Percentiles rank a stretch among this genome's conserved stretches.
Conservation (phyloP, 2,113 vertebrate genomes). For the Dromiciops gliroides region DNA sequence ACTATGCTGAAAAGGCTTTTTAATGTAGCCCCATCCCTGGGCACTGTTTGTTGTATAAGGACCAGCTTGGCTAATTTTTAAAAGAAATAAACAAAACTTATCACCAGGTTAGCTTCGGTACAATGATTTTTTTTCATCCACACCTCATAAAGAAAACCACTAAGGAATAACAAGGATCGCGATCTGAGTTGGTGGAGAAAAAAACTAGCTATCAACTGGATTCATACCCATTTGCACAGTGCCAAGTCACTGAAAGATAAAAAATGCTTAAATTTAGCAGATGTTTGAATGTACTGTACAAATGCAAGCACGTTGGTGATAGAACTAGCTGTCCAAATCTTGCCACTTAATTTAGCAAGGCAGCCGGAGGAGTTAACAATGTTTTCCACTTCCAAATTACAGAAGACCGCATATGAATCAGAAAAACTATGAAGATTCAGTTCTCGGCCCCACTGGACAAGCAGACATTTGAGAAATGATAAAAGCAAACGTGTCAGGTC, state of each 20-base stretch:
- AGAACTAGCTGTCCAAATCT: neutral
- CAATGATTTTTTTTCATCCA: neutral
- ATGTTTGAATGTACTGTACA: neutral
- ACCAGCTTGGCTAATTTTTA: neutral
- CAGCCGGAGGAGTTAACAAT: neutral
- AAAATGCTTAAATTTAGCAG: neutral
- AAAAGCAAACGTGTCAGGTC: neutral
- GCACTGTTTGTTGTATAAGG: neutral
- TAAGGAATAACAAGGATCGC: neutral
- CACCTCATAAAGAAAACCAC: neutral
- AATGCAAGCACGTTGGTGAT: neutral
- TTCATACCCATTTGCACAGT: neutral
- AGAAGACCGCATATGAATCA: neutral
- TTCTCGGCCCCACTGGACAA: neutral
- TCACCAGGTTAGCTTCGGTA: neutral
- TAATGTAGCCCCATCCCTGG: neutral
- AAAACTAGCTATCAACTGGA: neutral
- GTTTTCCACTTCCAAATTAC: neutral
- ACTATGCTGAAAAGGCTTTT: neutral
- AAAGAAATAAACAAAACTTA: neutral
- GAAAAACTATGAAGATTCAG: neutral
- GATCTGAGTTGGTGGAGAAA: neutral
- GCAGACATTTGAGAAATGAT: neutral
- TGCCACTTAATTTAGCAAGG: neutral
- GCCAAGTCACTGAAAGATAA: neutral